Conservation (phyloP, 2,888 invertebrate species). For the Athalia rosae region DNA sequence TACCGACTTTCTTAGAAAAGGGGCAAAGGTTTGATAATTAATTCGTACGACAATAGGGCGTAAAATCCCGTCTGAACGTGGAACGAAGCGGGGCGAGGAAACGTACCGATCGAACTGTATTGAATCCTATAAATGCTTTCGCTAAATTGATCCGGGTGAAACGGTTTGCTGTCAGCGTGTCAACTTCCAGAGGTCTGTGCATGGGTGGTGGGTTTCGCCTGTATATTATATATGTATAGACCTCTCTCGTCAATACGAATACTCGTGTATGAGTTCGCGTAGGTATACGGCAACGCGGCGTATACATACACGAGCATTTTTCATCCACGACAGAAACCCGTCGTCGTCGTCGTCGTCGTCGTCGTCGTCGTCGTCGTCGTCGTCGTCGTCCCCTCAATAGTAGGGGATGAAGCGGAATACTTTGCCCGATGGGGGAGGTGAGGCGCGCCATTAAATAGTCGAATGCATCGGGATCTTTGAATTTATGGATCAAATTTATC, state of each 20-base stretch:
- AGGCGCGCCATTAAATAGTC: constrained; percentile 57
- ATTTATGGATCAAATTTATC: constrained; percentile 63
- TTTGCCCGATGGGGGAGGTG: constrained; percentile 36
- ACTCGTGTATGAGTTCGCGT: too few relatives aligned
- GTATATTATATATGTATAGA: constrained; percentile 41
- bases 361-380: constrained; percentile 44
- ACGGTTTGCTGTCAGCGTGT: constrained; percentile 29
- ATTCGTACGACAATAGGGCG: constrained; percentile 23
- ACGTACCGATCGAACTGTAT: neutral
- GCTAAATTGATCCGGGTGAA: constrained; percentile 29
- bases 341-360: constrained; percentile 33
- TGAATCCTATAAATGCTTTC: constrained; percentile 37
- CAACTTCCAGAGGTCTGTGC: constrained; percentile 18
- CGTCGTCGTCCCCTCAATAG: constrained; percentile 47
- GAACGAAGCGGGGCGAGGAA: neutral
- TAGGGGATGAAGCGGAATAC: constrained; percentile 47
- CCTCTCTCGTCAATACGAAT: constrained; percentile 45
- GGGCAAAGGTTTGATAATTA: constrained; percentile 26
- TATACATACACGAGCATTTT: constrained; percentile 8
- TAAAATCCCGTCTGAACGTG: constrained; percentile 16
- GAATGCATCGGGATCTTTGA: constrained; percentile 61
- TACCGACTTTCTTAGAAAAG: neutral
- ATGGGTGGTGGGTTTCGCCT: constrained; percentile 33
- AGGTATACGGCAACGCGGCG: constrained; percentile 40
- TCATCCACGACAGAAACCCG: constrained; percentile 11